Evolutionary conservation across 2,113 vertebrate species (phyloP), one percentile per base, ranked within the genome.

Genomic region (Lepidothrix coronata): DNA sequence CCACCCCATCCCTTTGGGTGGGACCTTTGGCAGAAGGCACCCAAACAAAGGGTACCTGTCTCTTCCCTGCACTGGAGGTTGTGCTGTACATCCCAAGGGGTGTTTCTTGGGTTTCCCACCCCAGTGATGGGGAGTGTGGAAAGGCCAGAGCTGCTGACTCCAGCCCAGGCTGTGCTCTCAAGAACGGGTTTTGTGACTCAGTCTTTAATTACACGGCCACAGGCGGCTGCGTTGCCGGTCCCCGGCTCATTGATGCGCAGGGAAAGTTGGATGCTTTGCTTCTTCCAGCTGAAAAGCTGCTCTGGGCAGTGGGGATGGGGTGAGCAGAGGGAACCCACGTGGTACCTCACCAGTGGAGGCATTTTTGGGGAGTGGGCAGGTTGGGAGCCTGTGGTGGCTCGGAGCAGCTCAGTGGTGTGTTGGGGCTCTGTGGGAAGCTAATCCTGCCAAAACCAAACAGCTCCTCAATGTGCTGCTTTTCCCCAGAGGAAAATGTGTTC

Each of bases 271-370:
- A 71, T 79, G 67, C 51, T 86, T 80, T 37, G 31, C 79, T 68
- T 82, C 78, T 85, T 72, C 66, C 91, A 35, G 78, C 62, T 95
- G 91, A 48, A 68, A 58, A 81, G 55, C 81, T 74, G 85, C 74
- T 87, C 65, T 23, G 14, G 68, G 43, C 19, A 14, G 58, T 2
- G 15, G 33, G 75, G 39, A 37, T 46, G 72, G 66, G 52, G 35
- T 3, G 18, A 84, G 57, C 30, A 17, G 62, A 74, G 52, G 57
- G 30, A 74, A 19, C 57, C 27, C 0, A 0, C 0, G 0, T 1
- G 7, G 43, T 11, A 6, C 48, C 43, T 37, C 73, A 16, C 2
- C 24, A 1, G 7, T 0, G 0, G 46, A 37, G 52, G 14, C 9
- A 12, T 48, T 87, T 58, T 8, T 5, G 33, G 62, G 84, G 59